Evolutionary conservation across 2,888 invertebrate genomes (phyloP).

Genomic region (Muschampia plurimacula): DNA sequence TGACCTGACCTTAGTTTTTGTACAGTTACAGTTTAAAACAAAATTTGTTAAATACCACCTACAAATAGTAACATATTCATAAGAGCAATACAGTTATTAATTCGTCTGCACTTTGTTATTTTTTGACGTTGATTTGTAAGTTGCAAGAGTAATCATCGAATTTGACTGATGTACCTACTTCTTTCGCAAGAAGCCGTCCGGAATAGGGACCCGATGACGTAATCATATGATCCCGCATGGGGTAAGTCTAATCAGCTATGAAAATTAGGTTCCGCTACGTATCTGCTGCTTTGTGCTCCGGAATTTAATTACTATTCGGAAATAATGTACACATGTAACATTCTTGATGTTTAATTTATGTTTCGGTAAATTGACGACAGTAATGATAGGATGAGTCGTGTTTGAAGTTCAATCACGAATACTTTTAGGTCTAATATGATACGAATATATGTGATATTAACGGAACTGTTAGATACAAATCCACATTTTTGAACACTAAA

Average conservation of each 20-base stretch:
- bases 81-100: background rate
- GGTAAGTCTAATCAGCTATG: conserved; percentile 84
- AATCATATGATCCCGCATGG: conserved; percentile 77
- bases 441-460: too few species aligned
- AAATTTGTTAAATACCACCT: too few species aligned
- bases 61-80: too few species aligned
- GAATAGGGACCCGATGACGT: conserved; percentile 61
- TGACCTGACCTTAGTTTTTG: too few species aligned
- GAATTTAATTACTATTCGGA: conserved; percentile 84
- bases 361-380: conserved; percentile 43
- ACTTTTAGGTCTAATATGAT: background rate
- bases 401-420: conserved; percentile 20
- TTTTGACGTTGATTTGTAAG: background rate
- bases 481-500: too few species aligned
- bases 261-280: conserved; percentile 83
- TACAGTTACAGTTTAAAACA: too few species aligned
- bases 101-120: background rate
- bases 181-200: conserved; percentile 23
- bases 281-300: conserved; percentile 80
- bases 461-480: too few species aligned
- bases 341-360: conserved; percentile 72
- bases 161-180: background rate
- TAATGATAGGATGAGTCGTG: conserved; percentile 23
- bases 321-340: conserved; percentile 70
- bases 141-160: background rate